phyloP scores from a whole-genome alignment of 1,140 invertebrate species.

The Microplitis demolitor region DNA sequence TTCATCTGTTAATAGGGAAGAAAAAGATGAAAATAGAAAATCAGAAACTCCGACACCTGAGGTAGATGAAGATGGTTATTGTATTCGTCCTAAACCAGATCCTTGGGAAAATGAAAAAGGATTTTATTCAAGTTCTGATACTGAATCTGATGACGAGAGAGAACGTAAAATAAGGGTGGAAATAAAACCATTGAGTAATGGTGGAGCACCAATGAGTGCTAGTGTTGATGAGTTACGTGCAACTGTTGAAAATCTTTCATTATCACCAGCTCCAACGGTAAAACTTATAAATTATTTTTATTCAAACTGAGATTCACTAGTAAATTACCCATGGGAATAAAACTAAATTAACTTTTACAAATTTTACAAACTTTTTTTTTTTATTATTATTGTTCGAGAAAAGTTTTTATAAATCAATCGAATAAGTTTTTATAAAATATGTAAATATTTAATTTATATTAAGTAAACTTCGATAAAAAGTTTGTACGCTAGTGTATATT shows the following conservation, averaged over 20 bases:
- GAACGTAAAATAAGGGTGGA: slow-evolving; percentile 90
- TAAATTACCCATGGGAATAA: neutral
- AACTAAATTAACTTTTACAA: no score
- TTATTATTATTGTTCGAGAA: no score
- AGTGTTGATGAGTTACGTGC: slow-evolving; percentile 92
- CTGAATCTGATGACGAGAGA: slow-evolving; percentile 87
- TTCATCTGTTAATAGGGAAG: slow-evolving; percentile 61
- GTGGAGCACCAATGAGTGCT: slow-evolving; percentile 83
- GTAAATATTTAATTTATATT: no score
- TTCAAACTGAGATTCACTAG: neutral
- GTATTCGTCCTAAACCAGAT: slow-evolving; percentile 79
- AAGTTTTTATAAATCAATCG: no score
- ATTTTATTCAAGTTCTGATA: slow-evolving; percentile 91
- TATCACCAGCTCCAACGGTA: slow-evolving; percentile 77
- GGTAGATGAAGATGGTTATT: slow-evolving; percentile 94
- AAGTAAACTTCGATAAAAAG: no score
- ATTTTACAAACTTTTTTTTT: no score
- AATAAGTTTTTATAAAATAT: no score
- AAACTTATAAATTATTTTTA: slow-evolving; percentile 29
- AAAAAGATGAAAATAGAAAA: slow-evolving; percentile 73
- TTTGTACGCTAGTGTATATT: no score
- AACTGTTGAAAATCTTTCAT: slow-evolving; percentile 87
- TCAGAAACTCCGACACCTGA: slow-evolving; percentile 70
- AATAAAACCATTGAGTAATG: slow-evolving; percentile 92
- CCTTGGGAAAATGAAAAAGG: slow-evolving; percentile 72